Evolutionary conservation across 2,797 vertebrate species (phyloP), one percentile per base, ranked within the genome.

Genomic region (Takifugu ocellatus): DNA sequence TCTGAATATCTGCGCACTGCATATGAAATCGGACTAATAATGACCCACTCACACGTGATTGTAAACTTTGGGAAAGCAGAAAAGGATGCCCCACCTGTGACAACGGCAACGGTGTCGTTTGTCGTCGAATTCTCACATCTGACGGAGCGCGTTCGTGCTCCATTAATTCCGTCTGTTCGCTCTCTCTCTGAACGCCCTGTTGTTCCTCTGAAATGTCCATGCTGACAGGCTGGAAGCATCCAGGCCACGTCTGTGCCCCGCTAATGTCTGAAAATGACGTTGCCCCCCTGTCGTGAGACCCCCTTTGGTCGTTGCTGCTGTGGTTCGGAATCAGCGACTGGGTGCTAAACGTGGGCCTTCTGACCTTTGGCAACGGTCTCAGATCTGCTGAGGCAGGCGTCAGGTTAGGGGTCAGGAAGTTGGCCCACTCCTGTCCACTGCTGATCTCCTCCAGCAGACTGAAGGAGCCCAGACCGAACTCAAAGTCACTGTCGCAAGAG

Each of bases 401-500:
- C 15, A 36, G 45, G 56, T 61, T 26, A 39, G 79, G 80, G 46
- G 74, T 79, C 2, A 91, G 50, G 55, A 90, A 92, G 61, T 65
- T 87, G 44, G 84, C 86, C 91, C 90, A 92, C 48, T 90, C 78
- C 50, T 89, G 82, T 55, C 87, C 90, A 1, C 68, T 84, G 50
- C 76, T 59, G 1, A 92, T 92, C 72, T 92, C 92, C 1, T 92
- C 90, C 77, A 92, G 77, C 5, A 93, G 73, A 51, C 87, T 91
- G 27, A 90, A 90, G 0, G 87, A 78, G 9, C 86, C 86, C 17
- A 90, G 74, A 16, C 87, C 75, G 25, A 89, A 70, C 15, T 87
- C 72, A 74, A 82, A 77, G 49, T 90, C 81, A 63, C 88, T 84
- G 61, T 47, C 48, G 63, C 2, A 7, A 61, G 25, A 68, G 12